A percentile compares a stretch with the other conserved stretches of the same genome.
These are phyloP conservation scores for Beris chalybata DNA, from an alignment of 2,888 invertebrate genomes.

Conservation along the genomic window DNA sequence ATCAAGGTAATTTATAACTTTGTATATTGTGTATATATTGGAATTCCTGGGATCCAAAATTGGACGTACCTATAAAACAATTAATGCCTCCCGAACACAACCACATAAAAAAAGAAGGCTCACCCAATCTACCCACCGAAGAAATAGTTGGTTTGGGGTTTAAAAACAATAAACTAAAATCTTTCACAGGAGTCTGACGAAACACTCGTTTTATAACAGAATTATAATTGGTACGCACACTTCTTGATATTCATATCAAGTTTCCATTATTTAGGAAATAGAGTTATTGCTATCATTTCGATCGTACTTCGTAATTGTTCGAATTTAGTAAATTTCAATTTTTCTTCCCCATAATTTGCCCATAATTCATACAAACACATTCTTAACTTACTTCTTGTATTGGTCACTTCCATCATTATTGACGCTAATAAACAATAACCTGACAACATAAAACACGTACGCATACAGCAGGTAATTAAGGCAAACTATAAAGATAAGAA, in stretches of 20 bases:
- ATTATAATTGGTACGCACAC: no score
- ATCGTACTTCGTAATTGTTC: neutral
- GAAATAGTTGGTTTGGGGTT: neutral
- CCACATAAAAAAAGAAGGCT: no score
- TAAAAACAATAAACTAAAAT: no score
- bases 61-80: no score
- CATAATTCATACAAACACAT: neutral
- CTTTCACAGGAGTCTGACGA: no score
- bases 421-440: slow-evolving; percentile 34
- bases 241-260: no score
- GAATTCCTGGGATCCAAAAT: no score
- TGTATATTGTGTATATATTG: no score
- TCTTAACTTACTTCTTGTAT: neutral
- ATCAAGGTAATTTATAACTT: slow-evolving; percentile 62
- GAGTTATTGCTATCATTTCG: neutral
- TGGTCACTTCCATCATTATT: slow-evolving; percentile 26
- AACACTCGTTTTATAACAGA: no score
- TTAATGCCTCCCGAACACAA: no score
- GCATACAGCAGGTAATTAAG: slow-evolving; percentile 29
- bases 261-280: no score
- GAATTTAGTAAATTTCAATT: neutral
- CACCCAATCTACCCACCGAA: slow-evolving; percentile 28
- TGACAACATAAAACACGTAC: slow-evolving; percentile 27
- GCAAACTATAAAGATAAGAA: slow-evolving; percentile 33
- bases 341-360: neutral